Base-by-base conservation (phyloP, 2,797 vertebrate species). In the Enoplosus armatus region DNA sequence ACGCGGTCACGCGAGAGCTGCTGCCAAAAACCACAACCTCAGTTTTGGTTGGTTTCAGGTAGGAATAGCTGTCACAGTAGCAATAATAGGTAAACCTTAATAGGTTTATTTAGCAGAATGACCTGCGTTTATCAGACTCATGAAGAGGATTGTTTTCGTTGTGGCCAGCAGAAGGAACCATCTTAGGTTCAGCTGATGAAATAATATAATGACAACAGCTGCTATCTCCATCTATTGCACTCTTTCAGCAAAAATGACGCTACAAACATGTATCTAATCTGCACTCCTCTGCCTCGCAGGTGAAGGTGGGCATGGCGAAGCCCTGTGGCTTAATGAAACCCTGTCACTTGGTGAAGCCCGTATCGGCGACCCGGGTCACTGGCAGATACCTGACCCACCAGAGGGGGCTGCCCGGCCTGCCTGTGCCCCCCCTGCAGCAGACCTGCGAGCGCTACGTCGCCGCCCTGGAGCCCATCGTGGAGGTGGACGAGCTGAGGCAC, bases 361-460 rank as follows among this genome's bases (percentile, higher is more conserved):
- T 96, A 0, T 94, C 96, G 2, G 74, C 94, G 7, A 92, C 88
- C 2, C 96, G 95, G 76, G 85, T 96, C 5, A 56, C 90, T 0
- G 94, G 98, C 18, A 94, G 98, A 54, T 97, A 98, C 89, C 91
- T 96, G 39, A 94, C 94, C 11, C 98, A 99, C 84, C 98, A 99
- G 90, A 94, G 95, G 26, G 94, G 96, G 0, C 80, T 99, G 71
- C 97, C 98, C 0, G 47, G 59, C 0, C 95, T 99, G 43, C 98
- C 98, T 0, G 94, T 99, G 41, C 98, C 98, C 0, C 94, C 96
- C 0, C 95, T 99, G 7, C 96, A 96, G 83, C 97, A 99, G 88
- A 98, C 98, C 0, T 96, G 98, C 59, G 97, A 98, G 27, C 94
- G 93, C 7, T 99, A 99, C 92, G 85, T 99, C 58, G 62, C 89